A percentile compares a stretch with the other conserved stretches of the same genome.
These are phyloP conservation scores for Cephus cinctus DNA, from an alignment of 1,140 invertebrate species.

Conservation along the genomic window DNA sequence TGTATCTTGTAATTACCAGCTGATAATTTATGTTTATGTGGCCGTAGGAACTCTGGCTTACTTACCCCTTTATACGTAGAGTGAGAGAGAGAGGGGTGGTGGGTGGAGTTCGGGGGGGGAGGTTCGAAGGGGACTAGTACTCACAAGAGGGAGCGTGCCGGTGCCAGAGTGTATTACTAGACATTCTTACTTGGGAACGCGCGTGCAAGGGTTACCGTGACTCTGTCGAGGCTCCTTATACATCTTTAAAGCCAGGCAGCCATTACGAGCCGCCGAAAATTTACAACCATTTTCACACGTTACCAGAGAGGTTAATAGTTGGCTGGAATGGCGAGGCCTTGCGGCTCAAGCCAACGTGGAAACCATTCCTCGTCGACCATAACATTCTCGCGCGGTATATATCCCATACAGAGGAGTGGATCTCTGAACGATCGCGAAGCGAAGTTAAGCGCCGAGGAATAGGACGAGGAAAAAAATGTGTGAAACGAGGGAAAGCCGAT, in stretches of 20 bases:
- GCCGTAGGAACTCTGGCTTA: slow-evolving; percentile 39
- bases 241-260: slow-evolving; percentile 48
- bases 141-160: no score
- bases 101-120: background rate
- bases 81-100: background rate
- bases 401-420: no score
- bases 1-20: slow-evolving; percentile 58
- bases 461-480: no score
- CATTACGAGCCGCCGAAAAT: slow-evolving; percentile 34
- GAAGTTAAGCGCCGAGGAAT: no score
- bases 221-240: slow-evolving; percentile 35
- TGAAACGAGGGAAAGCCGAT: no score
- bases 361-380: no score
- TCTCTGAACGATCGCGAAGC: no score
- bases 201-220: slow-evolving; percentile 12
- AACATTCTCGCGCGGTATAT: no score
- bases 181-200: slow-evolving; percentile 45
- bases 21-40: slow-evolving; percentile 60
- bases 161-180: slow-evolving; percentile 53
- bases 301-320: slow-evolving; percentile 47
- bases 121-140: no score
- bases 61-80: slow-evolving; percentile 45
- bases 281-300: slow-evolving; percentile 54
- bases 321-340: no score
- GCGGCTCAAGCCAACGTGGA: no score